Percentiles rank a stretch among this genome's conserved stretches.
Conservation (phyloP, 2,797 vertebrate species). For the Sardinella longiceps region DNA sequence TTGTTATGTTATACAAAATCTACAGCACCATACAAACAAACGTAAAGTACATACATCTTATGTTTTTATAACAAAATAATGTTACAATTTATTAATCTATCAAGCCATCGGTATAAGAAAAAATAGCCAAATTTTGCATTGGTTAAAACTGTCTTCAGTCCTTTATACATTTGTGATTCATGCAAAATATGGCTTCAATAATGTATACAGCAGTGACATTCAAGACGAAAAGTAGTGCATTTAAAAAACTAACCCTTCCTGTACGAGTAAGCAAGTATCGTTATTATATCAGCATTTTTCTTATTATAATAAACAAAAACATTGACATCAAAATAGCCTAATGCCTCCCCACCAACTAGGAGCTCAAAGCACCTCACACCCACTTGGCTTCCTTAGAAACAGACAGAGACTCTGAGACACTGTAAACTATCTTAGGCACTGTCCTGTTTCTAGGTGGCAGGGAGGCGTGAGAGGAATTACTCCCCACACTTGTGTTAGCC, state of each 20-base stretch:
- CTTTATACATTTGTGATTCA: not conserved
- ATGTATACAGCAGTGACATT: slow-evolving; percentile 1
- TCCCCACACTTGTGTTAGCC: slow-evolving; percentile 36
- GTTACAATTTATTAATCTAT: not conserved
- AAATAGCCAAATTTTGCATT: not conserved
- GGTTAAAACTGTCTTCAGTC: not conserved
- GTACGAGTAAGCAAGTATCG: not conserved
- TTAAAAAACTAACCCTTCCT: not conserved
- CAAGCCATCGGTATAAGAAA: not conserved
- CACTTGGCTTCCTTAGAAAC: slow-evolving; percentile 71
- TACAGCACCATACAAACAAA: not conserved
- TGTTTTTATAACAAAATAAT: not conserved
- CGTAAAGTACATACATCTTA: not conserved
- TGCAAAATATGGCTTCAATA: not conserved
- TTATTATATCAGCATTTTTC: not conserved
- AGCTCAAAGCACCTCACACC: slow-evolving; percentile 72
- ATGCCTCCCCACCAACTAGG: not conserved
- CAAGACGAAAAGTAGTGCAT: not conserved
- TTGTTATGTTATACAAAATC: not conserved
- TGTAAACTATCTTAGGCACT: slow-evolving; percentile 63
- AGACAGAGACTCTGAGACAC: slow-evolving; percentile 50
- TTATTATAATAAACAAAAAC: not conserved
- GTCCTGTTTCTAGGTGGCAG: slow-evolving; percentile 44
- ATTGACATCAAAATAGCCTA: not conserved
- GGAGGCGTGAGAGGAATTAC: slow-evolving; percentile 15